Percentiles rank a stretch among this genome's conserved stretches.
Conservation (phyloP, 2,113 vertebrate species). For the Saimiri boliviensis region DNA sequence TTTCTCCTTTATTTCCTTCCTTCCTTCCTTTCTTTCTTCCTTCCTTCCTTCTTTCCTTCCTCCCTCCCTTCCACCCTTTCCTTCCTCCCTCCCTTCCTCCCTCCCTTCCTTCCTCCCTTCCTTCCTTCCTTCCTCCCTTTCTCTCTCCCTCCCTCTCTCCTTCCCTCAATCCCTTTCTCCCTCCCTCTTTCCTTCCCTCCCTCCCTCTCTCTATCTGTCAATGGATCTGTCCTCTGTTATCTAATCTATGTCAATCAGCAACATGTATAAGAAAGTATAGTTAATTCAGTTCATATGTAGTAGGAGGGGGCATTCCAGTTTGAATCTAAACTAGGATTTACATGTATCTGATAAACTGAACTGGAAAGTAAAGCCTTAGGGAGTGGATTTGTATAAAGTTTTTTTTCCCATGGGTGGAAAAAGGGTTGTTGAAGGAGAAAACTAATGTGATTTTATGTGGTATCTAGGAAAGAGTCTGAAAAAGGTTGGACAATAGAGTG, state of each 20-base stretch:
- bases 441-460: neutral
- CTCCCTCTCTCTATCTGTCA: neutral
- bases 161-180: neutral
- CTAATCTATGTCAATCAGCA: neutral
- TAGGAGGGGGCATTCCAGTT: neutral
- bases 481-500: neutral
- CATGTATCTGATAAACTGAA: neutral
- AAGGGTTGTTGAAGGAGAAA: neutral
- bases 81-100: rapidly evolving
- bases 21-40: neutral
- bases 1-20: neutral
- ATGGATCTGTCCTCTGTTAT: neutral
- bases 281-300: neutral
- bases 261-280: neutral
- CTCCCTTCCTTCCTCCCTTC: neutral
- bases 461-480: neutral
- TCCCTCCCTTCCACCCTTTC: too few relatives aligned
- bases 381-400: neutral
- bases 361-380: neutral
- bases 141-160: too few relatives aligned
- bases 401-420: neutral
- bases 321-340: neutral
- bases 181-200: neutral
- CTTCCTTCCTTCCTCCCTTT: too few relatives aligned
- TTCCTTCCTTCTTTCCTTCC: too few relatives aligned